Evolutionary conservation across 2,888 invertebrate genomes (phyloP).

Genomic region (Rhopalosiphum nymphaeae): DNA sequence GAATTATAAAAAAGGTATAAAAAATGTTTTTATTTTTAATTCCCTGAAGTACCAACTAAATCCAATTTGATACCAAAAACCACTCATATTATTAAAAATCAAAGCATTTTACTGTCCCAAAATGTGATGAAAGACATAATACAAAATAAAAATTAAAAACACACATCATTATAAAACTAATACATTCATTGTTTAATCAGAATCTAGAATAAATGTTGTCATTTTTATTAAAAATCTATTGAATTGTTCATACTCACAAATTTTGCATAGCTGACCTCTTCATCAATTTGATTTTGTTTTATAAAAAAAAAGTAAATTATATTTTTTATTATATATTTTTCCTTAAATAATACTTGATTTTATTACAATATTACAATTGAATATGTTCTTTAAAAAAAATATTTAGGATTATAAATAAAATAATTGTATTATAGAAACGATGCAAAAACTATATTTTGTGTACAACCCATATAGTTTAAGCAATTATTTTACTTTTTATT

Average conservation of each 20-base stretch:
- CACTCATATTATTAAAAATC: no score
- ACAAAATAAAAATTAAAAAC: no score
- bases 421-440: background rate
- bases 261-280: background rate
- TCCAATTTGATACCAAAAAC: no score
- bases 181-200: no score
- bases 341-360: background rate
- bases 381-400: background rate
- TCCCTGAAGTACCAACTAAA: no score
- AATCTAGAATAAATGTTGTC: background rate
- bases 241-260: background rate
- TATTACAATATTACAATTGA: background rate
- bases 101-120: no score
- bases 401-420: background rate
- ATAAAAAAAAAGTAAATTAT: background rate
- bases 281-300: background rate
- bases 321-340: background rate
- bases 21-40: no score
- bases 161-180: no score
- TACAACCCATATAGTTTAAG: background rate
- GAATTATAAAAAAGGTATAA: no score
- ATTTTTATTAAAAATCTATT: background rate
- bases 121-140: no score
- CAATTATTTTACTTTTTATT: background rate
- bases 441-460: background rate